A percentile compares a stretch with the other conserved stretches of the same genome.
These are phyloP conservation scores for Mantis religiosa DNA, from an alignment of 2,888 invertebrate species.

Conservation along the genomic window DNA sequence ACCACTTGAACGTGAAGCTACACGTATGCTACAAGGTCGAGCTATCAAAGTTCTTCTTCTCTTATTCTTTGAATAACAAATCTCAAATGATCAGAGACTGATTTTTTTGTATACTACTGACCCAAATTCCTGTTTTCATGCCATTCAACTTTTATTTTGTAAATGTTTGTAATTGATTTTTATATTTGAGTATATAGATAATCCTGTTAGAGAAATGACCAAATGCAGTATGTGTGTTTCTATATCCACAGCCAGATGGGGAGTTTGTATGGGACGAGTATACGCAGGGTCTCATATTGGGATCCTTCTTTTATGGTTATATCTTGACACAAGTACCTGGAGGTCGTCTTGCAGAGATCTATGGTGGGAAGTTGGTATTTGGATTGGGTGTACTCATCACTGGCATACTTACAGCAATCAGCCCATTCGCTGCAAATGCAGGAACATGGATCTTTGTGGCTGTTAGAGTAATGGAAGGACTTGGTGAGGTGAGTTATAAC, in stretches of 20 bases:
- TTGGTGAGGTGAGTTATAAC: conserved; percentile 61
- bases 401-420: conserved; percentile 75
- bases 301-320: conserved; percentile 81
- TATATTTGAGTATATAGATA: too few species aligned
- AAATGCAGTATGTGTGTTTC: neutral
- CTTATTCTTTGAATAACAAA: too few species aligned
- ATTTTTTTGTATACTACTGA: too few species aligned
- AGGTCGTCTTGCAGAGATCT: conserved; percentile 75
- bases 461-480: conserved; percentile 75
- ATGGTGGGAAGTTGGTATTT: conserved; percentile 84
- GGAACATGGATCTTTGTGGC: conserved; percentile 62
- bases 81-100: too few species aligned
- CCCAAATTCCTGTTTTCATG: too few species aligned
- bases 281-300: conserved; percentile 75
- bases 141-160: too few species aligned
- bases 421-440: conserved; percentile 72
- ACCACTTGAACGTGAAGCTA: too few species aligned
- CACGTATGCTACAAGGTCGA: too few species aligned
- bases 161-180: too few species aligned
- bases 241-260: conserved; percentile 54
- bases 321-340: conserved; percentile 79
- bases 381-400: conserved; percentile 78
- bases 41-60: too few species aligned
- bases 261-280: conserved; percentile 75
- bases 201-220: too few species aligned